Percentiles rank a stretch among this genome's conserved stretches.
phyloP scores from a whole-genome alignment of 37 sponge, comb jelly and placozoan genomes.

The Geodia barretti region DNA sequence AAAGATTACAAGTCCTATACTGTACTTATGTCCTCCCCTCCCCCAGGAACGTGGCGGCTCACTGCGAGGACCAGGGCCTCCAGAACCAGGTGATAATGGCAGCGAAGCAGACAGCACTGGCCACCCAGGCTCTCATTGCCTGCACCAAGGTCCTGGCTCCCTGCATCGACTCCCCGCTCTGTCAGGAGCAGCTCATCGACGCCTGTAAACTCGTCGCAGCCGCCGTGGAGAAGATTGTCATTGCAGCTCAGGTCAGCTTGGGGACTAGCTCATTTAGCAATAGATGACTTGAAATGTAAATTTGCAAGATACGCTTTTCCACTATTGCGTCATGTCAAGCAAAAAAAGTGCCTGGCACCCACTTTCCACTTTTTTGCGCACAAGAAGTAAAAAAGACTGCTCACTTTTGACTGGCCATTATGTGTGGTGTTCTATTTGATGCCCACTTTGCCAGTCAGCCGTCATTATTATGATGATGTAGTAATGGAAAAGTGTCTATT shows the following conservation, averaged over 20 bases:
- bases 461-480: neutral
- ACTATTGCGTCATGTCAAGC: too few species aligned
- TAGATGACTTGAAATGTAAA: too few species aligned
- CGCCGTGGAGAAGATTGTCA: slow-evolving; percentile 83
- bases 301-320: too few species aligned
- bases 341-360: too few species aligned
- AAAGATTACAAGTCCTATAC: too few species aligned
- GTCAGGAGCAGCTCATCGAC: slow-evolving; percentile 90
- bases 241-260: slow-evolving; percentile 70
- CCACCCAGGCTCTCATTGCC: slow-evolving; percentile 85
- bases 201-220: slow-evolving; percentile 84
- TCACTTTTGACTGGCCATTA: too few species aligned
- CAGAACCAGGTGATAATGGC: slow-evolving; percentile 79
- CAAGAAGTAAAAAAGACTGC: too few species aligned
- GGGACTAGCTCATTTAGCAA: too few species aligned
- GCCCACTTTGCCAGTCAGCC: neutral
- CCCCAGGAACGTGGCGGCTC: slow-evolving; percentile 68
- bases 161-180: slow-evolving; percentile 78
- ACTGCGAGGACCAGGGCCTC: slow-evolving; percentile 83
- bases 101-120: slow-evolving; percentile 89
- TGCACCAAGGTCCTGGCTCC: slow-evolving; percentile 90
- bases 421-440: too few species aligned
- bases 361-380: too few species aligned
- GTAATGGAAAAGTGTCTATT: too few species aligned
- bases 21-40: neutral